Evolutionary conservation across 2,113 vertebrate species (phyloP).

Genomic region (Channa argus): DNA sequence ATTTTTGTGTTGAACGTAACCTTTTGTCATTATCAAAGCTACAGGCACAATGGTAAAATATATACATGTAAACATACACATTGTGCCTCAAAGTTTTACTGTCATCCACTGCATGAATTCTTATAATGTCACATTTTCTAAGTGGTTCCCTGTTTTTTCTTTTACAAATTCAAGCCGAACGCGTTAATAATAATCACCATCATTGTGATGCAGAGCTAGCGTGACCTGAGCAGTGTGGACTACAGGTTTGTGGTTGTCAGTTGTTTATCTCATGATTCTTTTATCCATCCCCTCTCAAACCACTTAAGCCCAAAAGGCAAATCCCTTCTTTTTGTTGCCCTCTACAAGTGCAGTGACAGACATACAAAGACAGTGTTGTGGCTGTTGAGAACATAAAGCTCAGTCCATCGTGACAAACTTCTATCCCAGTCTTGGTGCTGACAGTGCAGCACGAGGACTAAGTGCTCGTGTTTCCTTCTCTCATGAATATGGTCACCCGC

Average conservation of each 20-base stretch:
- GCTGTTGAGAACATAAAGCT: slow-evolving; percentile 30
- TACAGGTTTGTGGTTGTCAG: slow-evolving; percentile 28
- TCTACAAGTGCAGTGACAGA: slow-evolving; percentile 42
- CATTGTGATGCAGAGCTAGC: neutral
- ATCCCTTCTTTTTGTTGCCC: slow-evolving; percentile 48
- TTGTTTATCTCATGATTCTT: slow-evolving; percentile 78
- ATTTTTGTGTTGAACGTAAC: too few species aligned
- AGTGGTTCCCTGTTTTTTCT: too few species aligned
- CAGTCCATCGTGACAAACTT: slow-evolving; percentile 32
- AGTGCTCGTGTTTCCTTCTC: slow-evolving; percentile 55
- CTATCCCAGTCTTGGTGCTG: slow-evolving; percentile 29
- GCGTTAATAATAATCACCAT: neutral
- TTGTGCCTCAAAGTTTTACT: too few species aligned
- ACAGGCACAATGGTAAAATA: too few species aligned
- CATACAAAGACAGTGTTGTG: slow-evolving; percentile 27
- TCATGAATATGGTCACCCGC: slow-evolving; percentile 28
- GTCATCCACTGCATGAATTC: too few species aligned
- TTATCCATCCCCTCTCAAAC: slow-evolving; percentile 66
- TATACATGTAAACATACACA: too few species aligned
- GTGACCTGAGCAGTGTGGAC: slow-evolving; percentile 18
- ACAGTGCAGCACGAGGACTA: slow-evolving; percentile 41
- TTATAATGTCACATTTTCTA: too few species aligned
- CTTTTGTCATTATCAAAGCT: too few species aligned
- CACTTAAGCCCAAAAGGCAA: slow-evolving; percentile 73
- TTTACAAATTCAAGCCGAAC: too few species aligned